Percentiles rank a stretch among this genome's conserved stretches.
These are phyloP conservation scores for Erpornis zantholeuca DNA, from an alignment of 2,113 vertebrate species.

Conservation along the genomic window DNA sequence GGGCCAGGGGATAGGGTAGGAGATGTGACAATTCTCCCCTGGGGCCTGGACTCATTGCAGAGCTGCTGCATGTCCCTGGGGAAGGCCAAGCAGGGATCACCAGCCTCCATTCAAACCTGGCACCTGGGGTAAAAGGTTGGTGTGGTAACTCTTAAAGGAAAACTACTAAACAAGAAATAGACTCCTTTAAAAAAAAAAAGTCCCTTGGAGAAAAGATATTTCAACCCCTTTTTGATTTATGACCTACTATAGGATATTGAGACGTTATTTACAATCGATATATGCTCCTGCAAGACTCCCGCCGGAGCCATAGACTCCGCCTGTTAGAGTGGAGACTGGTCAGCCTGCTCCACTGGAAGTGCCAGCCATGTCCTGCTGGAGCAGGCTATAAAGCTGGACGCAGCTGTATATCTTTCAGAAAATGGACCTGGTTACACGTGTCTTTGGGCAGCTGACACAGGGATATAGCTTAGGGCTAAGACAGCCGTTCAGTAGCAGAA, in stretches of 20 bases:
- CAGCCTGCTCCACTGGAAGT: constrained; percentile 40
- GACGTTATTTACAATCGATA: constrained; percentile 73
- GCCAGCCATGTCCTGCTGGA: constrained; percentile 41
- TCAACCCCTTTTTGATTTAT: constrained; percentile 69
- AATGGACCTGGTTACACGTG: constrained; percentile 33
- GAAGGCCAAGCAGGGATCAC: not conserved
- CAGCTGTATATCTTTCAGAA: constrained; percentile 59
- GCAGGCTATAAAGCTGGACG: constrained; percentile 25
- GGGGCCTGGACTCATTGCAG: not conserved
- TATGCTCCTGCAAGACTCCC: constrained; percentile 55
- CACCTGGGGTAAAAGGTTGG: not conserved
- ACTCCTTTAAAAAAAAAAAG: not conserved
- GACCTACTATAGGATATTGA: constrained; percentile 68
- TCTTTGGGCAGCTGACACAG: constrained; percentile 37
- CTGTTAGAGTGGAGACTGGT: constrained; percentile 29
- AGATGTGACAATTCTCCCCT: not conserved
- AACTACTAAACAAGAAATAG: constrained; percentile 50
- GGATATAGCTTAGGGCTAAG: not conserved
- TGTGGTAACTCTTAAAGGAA: constrained; percentile 8
- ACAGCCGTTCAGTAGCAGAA: not conserved
- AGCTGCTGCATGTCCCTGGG: not conserved
- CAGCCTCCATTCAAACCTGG: not conserved
- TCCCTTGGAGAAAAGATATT: constrained; percentile 58
- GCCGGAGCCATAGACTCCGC: constrained; percentile 52
- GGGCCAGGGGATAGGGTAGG: not conserved